These are phyloP conservation scores for Atherix ibis DNA, from an alignment of 2,888 invertebrate species.

Conservation along the genomic window DNA sequence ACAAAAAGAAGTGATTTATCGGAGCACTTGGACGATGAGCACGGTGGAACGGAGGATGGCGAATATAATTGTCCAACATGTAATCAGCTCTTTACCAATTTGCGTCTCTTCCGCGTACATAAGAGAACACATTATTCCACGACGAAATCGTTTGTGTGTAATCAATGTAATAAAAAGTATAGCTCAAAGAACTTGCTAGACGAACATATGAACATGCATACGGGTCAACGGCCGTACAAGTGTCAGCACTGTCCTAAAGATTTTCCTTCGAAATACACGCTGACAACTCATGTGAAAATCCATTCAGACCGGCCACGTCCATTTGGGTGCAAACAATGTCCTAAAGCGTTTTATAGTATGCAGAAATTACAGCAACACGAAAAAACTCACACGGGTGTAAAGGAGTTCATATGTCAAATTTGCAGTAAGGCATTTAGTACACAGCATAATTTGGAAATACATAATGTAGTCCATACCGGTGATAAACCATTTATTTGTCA, in stretches of 20 bases:
- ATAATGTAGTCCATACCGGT: conserved; percentile 64
- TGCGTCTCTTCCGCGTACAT: conserved; percentile 44
- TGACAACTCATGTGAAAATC: conserved; percentile 59
- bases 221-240: conserved; percentile 47
- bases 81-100: conserved; percentile 42
- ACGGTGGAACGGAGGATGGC: conserved; percentile 40
- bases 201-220: conserved; percentile 59
- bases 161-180: conserved; percentile 49
- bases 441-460: conserved; percentile 59
- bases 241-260: conserved; percentile 52
- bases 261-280: conserved; percentile 65
- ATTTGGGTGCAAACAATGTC: conserved; percentile 48
- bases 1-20: conserved; percentile 45
- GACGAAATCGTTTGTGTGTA: conserved; percentile 46
- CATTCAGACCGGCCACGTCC: conserved; percentile 53
- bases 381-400: conserved; percentile 53
- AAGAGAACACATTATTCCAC: conserved; percentile 47
- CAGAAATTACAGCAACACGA: conserved; percentile 62
- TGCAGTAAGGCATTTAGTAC: conserved; percentile 58
- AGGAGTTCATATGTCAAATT: conserved; percentile 22
- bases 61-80: conserved; percentile 49
- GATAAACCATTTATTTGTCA: conserved; percentile 54
- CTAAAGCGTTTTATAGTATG: conserved; percentile 57
- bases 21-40: conserved; percentile 46
- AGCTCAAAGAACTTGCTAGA: conserved; percentile 50